A percentile compares a stretch with the other conserved stretches of the same genome.
phyloP scores from a whole-genome alignment of 2,113 vertebrate species.

The Noturus placidus region DNA sequence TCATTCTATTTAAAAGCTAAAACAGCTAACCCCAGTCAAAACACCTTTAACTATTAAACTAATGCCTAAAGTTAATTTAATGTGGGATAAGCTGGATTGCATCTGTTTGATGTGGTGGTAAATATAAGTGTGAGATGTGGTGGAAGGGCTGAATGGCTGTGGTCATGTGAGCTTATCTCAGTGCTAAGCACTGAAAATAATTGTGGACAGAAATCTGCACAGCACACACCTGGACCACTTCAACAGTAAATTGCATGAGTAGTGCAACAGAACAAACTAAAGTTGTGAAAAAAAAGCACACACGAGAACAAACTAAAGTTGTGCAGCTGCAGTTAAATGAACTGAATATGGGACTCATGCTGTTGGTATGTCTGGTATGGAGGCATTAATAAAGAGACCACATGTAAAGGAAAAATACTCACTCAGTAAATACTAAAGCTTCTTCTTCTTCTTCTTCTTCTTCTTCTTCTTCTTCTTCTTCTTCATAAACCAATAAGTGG shows the following conservation, averaged over 20 bases:
- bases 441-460: too few species aligned
- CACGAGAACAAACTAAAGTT: conserved; percentile 1
- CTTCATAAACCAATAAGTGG: not conserved
- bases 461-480: too few species aligned
- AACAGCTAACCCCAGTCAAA: not conserved
- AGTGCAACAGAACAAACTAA: not conserved
- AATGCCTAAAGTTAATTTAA: conserved; percentile 12
- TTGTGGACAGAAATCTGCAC: not conserved
- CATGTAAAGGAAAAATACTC: not conserved
- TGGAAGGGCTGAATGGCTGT: conserved; percentile 11
- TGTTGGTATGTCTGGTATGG: conserved; percentile 26
- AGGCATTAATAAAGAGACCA: conserved; percentile 13
- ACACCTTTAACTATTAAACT: not conserved
- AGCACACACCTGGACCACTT: conserved; percentile 14
- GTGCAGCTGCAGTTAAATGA: conserved; percentile 20
- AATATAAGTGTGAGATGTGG: conserved; percentile 12
- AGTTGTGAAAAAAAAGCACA: not conserved
- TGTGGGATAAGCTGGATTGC: not conserved
- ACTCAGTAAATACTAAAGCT: not conserved
- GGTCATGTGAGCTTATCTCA: conserved; percentile 18
- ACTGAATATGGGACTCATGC: conserved; percentile 1
- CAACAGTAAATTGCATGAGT: not conserved
- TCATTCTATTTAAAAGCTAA: not conserved
- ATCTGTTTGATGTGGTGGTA: conserved; percentile 7
- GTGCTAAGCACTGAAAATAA: not conserved